Evolutionary conservation across 2,113 vertebrate genomes (phyloP).

Genomic region (Otolemur garnettii): DNA sequence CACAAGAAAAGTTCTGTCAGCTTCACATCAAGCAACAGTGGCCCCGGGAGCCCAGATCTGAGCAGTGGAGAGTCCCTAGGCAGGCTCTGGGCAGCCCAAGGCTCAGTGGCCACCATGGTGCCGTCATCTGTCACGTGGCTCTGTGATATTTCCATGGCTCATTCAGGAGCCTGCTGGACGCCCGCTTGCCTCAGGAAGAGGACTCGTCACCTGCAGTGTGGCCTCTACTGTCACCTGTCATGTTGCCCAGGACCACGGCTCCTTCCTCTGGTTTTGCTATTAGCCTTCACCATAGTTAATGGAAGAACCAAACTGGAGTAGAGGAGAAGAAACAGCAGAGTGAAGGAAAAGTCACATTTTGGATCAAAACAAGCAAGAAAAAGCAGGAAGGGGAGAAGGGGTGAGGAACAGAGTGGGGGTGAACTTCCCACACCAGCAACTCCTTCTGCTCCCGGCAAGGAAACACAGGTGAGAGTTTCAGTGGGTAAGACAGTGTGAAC

Average conservation of each 20-base stretch:
- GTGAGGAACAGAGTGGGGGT: too few relatives aligned
- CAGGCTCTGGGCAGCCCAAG: background rate
- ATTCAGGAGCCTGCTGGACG: background rate
- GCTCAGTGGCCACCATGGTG: background rate
- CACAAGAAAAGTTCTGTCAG: background rate
- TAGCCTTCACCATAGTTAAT: background rate
- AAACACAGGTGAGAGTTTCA: background rate
- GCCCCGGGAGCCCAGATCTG: background rate
- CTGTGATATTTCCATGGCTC: background rate
- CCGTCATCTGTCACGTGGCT: background rate
- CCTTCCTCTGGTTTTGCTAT: background rate
- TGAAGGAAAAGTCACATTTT: background rate
- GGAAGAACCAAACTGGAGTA: background rate
- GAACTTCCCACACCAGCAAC: accelerated
- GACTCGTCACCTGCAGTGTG: accelerated
- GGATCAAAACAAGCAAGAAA: background rate
- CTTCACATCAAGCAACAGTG: accelerated
- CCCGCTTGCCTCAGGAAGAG: too few relatives aligned
- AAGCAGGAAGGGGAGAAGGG: background rate
- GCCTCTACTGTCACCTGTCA: background rate
- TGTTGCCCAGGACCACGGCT: background rate
- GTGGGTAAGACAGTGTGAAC: too few relatives aligned
- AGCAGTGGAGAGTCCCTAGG: background rate
- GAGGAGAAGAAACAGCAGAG: background rate
- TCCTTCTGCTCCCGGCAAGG: background rate